Base-by-base conservation (phyloP, 2,797 vertebrate species). In the Cossypha polioptera region DNA sequence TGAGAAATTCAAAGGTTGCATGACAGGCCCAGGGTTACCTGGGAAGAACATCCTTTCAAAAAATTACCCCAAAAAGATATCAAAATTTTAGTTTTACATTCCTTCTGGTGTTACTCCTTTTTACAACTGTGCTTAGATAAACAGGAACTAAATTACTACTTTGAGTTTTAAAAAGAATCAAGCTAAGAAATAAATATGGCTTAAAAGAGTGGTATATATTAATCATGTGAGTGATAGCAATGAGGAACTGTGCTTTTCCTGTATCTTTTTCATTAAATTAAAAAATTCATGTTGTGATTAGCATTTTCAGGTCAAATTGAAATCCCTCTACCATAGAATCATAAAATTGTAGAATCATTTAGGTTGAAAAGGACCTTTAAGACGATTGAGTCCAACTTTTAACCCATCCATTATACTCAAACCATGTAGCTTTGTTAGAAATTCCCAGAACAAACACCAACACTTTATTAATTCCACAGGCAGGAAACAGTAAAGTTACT, bases 381-480 rank as follows among this genome's bases (percentile, higher is more conserved):
- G 11, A 42, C 28, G 24, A 38, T 29, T 0, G 0, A 72, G 22
- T 53, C 66, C 45, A 48, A 59, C 66, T 42, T 90, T 58, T 42
- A 78, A 59, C 53, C 40, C 58, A 88, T 71, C 86, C 55, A 31
- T 71, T 66, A 68, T 45, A 69, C 59, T 66, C 73, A 36, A 94
- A 74, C 65, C 45, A 20, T 4, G 53, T 53, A 91, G 47, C 76
- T 87, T 92, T 87, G 65, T 59, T 94, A 71, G 79, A 83, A 86
- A 66, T 69, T 88, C 82, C 96, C 93, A 61, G 81, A 85, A 87
- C 78, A 88, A 90, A 68, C 62, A 53, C 13, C 3, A 72, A 95
- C 91, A 93, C 68, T 97, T 97, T 87, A 84, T 82, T 82, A 80
- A 91, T 51, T 90, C 77, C 94, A 72, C 79, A 91, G 94, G 94